Evolutionary conservation across 2,888 invertebrate genomes (phyloP).

Genomic region (Julus scandinavius): DNA sequence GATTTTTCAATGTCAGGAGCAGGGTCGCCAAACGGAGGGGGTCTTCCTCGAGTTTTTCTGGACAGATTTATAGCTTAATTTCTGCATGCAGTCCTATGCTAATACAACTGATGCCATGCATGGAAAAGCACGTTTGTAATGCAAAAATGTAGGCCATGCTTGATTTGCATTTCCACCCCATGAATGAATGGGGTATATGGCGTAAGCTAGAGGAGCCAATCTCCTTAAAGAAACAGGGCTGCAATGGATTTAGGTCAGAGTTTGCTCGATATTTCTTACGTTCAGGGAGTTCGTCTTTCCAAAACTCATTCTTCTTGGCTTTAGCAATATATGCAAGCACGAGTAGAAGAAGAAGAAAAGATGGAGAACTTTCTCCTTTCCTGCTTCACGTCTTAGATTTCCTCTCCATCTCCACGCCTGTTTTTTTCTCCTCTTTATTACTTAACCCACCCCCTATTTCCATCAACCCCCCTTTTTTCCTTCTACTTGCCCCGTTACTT

Average conservation of each 20-base stretch:
- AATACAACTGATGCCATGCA: slow-evolving; percentile 14
- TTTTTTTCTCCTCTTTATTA: slow-evolving; percentile 14
- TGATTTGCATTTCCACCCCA: slow-evolving; percentile 13
- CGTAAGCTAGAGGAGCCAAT: neutral
- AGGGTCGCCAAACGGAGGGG: neutral
- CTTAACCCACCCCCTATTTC: slow-evolving; percentile 12
- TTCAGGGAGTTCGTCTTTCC: slow-evolving; percentile 6
- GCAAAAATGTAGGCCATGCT: neutral
- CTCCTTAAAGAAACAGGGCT: neutral
- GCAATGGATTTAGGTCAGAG: slow-evolving; percentile 9
- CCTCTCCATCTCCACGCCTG: slow-evolving; percentile 27
- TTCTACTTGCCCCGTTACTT: slow-evolving; percentile 8
- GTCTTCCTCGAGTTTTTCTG: neutral
- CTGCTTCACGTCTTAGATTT: neutral
- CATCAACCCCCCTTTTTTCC: slow-evolving; percentile 11
- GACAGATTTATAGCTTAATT: slow-evolving; percentile 13
- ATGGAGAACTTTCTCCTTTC: neutral
- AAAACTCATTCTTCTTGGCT: neutral
- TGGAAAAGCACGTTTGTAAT: neutral
- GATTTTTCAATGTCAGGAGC: neutral
- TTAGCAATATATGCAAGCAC: neutral
- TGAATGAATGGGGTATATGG: neutral
- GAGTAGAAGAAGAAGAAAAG: neutral
- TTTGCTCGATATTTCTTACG: slow-evolving; percentile 17
- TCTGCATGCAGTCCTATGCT: neutral